Conservation (phyloP, 2,113 vertebrate genomes). For the Machaerirhynchus nigripectus region DNA sequence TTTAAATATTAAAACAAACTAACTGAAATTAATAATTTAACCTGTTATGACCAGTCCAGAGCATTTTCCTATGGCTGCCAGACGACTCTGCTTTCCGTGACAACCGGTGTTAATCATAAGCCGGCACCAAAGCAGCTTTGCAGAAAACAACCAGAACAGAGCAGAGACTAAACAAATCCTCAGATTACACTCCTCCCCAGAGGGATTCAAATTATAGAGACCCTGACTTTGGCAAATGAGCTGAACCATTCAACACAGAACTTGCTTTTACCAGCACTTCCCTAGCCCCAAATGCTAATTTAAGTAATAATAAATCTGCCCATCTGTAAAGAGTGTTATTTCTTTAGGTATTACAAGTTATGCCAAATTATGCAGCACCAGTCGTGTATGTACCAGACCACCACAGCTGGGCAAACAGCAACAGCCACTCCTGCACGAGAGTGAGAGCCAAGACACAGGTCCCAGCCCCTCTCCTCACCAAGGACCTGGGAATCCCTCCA, state of each 20-base stretch:
- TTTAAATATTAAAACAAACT: neutral
- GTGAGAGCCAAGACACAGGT: neutral
- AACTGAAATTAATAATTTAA: neutral
- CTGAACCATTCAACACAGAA: neutral
- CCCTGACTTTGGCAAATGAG: neutral
- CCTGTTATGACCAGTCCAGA: neutral
- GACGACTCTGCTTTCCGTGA: neutral
- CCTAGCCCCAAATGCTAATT: neutral
- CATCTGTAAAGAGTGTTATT: neutral
- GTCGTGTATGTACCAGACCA: accelerated
- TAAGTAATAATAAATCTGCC: neutral
- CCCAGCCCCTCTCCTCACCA: neutral
- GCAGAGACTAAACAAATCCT: neutral
- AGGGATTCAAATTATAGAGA: neutral
- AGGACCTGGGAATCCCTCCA: neutral
- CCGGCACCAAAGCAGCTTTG: neutral
- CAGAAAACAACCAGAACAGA: neutral
- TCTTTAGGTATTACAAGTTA: neutral
- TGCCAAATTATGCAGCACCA: neutral
- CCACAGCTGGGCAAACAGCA: accelerated
- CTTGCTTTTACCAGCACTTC: neutral
- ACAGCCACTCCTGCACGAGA: accelerated
- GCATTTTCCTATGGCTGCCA: neutral
- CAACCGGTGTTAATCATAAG: neutral
- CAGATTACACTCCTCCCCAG: neutral